Evolutionary conservation across 2,113 vertebrate genomes (phyloP), one percentile per base, ranked within the genome.

Genomic region (Xiphorhynchus elegans): DNA sequence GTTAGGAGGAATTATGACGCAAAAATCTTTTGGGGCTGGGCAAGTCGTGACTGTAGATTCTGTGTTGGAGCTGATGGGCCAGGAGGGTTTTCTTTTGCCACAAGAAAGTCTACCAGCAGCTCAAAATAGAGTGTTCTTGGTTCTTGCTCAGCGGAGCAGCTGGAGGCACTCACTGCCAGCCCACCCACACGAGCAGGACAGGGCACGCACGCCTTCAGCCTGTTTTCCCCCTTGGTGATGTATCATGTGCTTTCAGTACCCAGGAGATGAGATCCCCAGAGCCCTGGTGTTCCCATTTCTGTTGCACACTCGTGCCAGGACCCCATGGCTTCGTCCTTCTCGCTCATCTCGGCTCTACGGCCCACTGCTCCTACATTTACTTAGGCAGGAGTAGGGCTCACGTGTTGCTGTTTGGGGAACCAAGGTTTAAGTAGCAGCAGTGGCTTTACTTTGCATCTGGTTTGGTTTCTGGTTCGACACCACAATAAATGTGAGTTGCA

Each of bases 1-100:
- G 66, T 96, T 78, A 90, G 55, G n/a, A 91, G 88, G 84, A 97
- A 93, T 84, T 91, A 35, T 4, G 76, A 84, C 29, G 49, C 4
- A 1, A 67, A 95, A 74, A 18, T 55, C 42, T 91, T 89, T 53
- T 37, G 63, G 42, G 68, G 28, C 68, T 80, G 75, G 67, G 82
- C 11, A 10, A 76, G 69, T 96, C 31, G 53, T 70, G 69, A 63
- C 82, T 89, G 68, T 81, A 74, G 89, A 33, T 87, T 94, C 69
- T 72, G 31, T 5, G 1, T 73, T 58, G 53, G 90, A 91, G 52
- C 88, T 64, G 60, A 66, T 33, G 14, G 93, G 81, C 84, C 77
- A 72, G 92, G 64, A 92, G 58, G 46, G 75, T 73, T 92, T 94
- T 59, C 13, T 58, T 50, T 50, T 84, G 64, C 80, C 29, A 8